Base-by-base conservation (phyloP, 2,797 vertebrate species). In the Capromys pilorides region DNA sequence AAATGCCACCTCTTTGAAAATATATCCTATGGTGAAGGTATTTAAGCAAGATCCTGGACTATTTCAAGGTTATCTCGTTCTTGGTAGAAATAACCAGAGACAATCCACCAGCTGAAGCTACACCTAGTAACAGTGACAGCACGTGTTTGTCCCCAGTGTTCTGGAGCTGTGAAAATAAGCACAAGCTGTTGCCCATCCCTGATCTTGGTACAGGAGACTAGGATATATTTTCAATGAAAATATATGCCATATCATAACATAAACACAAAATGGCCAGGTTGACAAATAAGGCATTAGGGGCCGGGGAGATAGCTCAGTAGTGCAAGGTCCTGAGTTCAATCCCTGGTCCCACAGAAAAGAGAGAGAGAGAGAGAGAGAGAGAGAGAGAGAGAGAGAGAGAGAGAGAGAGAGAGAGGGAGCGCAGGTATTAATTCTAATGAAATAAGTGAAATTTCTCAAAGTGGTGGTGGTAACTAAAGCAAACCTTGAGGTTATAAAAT, bases 61-160 rank as follows among this genome's bases (percentile, higher is more conserved):
- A 93, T 80, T 82, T 93, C 86, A 95, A 94, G 87, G 36, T 71
- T 88, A 86, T 94, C 66, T 41, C 66, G 45, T 21, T 95, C 82
- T 49, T n/a, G 57, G 39, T 57, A 45, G n/a, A 91, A 93, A 85
- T 73, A 93, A 87, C 39, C 61, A 85, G 45, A 94, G 33, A 89
- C 26, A 92, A 36, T 10, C 41, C 84, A 86, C n/a, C 66, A 91
- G 88, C 11, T 26, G 78, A 90, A 28, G 85, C 13, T 33, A 0
- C 78, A 18, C 9, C 86, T 28, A 78, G 9, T 61, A 33, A 49
- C 22, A 54, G 31, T 61, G 36, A 85, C 28, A 82, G 80, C 14
- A 95, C 45, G 9, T 82, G 33, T 84, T 79, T 78, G 86, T 79
- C 85, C 67, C 66, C 28, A 39, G 57, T 12, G 16, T 85, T 3